Evolutionary conservation across 2,888 invertebrate species (phyloP).

Genomic region (Diachrysia chrysitis): DNA sequence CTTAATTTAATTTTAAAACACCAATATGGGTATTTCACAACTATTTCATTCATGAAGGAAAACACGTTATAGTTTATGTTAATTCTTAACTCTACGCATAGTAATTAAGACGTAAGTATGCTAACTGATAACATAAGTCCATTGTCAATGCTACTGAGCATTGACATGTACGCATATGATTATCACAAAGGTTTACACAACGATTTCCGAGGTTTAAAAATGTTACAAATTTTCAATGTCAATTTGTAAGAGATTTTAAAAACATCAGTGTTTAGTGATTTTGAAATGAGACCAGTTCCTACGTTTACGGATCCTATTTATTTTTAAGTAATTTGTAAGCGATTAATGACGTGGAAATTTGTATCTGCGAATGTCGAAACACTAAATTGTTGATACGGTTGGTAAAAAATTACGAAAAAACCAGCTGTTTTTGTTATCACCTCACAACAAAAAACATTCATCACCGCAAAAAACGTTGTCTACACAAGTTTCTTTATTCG

Average conservation of each 20-base stretch:
- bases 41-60: not conserved
- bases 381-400: not conserved
- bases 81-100: not conserved
- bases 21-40: not conserved
- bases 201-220: not conserved
- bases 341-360: too few relatives aligned
- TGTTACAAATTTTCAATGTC: not conserved
- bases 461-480: not conserved
- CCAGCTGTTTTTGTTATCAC: not conserved
- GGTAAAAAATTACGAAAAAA: too few relatives aligned
- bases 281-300: too few relatives aligned
- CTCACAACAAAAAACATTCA: too few relatives aligned
- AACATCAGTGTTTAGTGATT: too few relatives aligned
- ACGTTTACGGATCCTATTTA: too few relatives aligned
- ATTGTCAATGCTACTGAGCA: constrained; percentile 57
- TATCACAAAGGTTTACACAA: constrained; percentile 16
- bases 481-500: not conserved
- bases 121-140: constrained; percentile 50
- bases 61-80: not conserved
- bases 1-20: too few relatives aligned
- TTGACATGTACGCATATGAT: constrained; percentile 19
- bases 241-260: too few relatives aligned
- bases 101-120: constrained; percentile 17
- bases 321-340: too few relatives aligned
- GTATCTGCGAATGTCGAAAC: not conserved